phyloP scores from a whole-genome alignment of 2,888 invertebrate species.

The Trichopria drosophilae region DNA sequence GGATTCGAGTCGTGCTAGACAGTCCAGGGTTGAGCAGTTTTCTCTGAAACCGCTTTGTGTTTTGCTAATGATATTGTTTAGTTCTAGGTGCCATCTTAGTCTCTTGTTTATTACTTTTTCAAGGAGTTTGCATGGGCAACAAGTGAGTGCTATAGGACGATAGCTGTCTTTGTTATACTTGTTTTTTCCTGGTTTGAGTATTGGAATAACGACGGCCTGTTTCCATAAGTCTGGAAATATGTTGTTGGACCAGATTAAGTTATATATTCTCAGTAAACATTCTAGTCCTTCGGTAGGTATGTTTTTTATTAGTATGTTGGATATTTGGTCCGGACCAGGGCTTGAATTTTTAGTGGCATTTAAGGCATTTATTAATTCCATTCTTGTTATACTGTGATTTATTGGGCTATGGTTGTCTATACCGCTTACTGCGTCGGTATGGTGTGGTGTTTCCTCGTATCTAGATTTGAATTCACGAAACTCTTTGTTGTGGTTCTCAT shows the following conservation, averaged over 20 bases:
- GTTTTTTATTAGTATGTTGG: too few relatives aligned
- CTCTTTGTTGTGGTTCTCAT: conserved; percentile 3
- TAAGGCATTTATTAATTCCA: conserved; percentile 10
- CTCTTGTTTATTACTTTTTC: conserved; percentile 30
- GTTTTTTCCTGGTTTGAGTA: too few relatives aligned
- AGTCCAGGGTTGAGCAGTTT: conserved; percentile 22
- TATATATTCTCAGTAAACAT: too few relatives aligned
- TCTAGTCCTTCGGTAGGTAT: too few relatives aligned
- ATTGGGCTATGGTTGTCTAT: background rate
- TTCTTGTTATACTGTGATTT: conserved; percentile 16
- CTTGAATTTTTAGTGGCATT: conserved; percentile 12
- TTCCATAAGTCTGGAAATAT: too few relatives aligned
- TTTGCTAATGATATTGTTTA: conserved; percentile 10
- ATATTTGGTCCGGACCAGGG: too few relatives aligned
- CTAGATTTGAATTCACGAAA: conserved; percentile 4
- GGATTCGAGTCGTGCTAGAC: conserved; percentile 17
- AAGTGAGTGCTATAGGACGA: conserved; percentile 29
- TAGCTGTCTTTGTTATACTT: conserved; percentile 15
- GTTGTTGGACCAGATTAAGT: too few relatives aligned
- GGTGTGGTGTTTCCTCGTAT: background rate
- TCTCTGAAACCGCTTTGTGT: conserved; percentile 27
- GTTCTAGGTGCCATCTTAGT: conserved; percentile 24
- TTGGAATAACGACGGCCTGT: too few relatives aligned
- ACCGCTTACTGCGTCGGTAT: background rate
- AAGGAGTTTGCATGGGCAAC: conserved; percentile 22